Evolutionary conservation across 2,113 vertebrate species (phyloP).

Genomic region (Vidua macroura): DNA sequence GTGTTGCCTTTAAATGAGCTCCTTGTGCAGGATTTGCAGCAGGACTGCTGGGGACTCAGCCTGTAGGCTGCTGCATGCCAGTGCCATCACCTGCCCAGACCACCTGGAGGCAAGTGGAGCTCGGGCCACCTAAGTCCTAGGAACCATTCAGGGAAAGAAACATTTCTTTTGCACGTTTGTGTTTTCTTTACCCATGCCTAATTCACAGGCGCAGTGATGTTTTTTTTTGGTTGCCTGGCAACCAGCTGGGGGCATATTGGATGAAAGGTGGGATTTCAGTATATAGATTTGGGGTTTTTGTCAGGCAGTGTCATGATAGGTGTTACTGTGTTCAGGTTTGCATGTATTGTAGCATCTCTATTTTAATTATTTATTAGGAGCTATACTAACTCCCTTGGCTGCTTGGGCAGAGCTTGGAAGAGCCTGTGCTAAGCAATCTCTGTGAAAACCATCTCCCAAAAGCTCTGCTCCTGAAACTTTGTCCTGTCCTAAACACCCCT

Average conservation of each 20-base stretch:
- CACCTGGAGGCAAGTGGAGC: neutral
- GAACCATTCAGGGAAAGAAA: neutral
- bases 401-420: neutral
- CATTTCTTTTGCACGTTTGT: neutral
- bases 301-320: neutral
- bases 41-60: neutral
- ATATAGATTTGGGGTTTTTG: neutral
- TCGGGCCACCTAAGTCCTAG: neutral
- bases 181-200: neutral
- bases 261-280: neutral
- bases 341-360: neutral
- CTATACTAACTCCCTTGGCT: neutral
- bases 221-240: slow-evolving; percentile 27
- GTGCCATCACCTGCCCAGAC: neutral
- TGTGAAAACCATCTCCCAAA: neutral
- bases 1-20: neutral
- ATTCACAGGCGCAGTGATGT: neutral
- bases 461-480: neutral
- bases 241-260: neutral
- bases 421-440: neutral
- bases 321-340: neutral
- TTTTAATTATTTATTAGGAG: neutral
- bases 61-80: neutral
- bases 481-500: neutral
- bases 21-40: neutral